These are phyloP conservation scores for Dicerorhinus sumatrensis DNA, from an alignment of 2,113 vertebrate species.

Conservation along the genomic window DNA sequence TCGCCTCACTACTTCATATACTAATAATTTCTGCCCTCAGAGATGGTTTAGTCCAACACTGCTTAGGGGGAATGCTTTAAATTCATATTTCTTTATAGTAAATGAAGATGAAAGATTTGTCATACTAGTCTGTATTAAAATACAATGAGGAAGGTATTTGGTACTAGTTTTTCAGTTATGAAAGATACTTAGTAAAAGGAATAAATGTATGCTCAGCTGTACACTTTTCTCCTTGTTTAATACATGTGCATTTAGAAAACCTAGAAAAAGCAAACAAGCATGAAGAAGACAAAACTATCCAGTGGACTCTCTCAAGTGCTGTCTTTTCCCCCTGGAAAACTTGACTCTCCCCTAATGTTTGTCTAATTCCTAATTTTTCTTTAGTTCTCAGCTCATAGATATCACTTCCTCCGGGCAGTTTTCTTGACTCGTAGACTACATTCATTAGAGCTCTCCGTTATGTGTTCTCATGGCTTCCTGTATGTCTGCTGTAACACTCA, in stretches of 20 bases:
- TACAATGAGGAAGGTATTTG: slow-evolving; percentile 18
- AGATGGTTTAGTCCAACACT: not conserved
- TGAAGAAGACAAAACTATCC: not conserved
- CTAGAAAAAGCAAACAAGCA: not conserved
- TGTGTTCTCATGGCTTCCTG: not conserved
- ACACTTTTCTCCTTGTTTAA: not conserved
- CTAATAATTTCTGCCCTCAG: not conserved
- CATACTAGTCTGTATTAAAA: slow-evolving; percentile 10
- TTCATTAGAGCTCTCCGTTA: not conserved
- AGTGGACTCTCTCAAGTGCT: not conserved
- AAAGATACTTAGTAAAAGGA: not conserved
- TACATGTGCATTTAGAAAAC: not conserved
- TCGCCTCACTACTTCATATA: not conserved
- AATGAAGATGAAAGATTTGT: not conserved
- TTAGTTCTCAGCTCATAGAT: not conserved
- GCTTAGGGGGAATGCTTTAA: not conserved
- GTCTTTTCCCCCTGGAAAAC: not conserved
- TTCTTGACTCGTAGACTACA: not conserved
- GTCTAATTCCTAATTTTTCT: not conserved
- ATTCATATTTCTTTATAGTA: not conserved
- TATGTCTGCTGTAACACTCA: not conserved
- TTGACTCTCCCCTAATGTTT: not conserved
- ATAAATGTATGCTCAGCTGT: not conserved
- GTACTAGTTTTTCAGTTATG: not conserved
- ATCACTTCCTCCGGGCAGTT: not conserved